phyloP scores from a whole-genome alignment of 2,888 invertebrate genomes.

The Ptychoptera albimana region DNA sequence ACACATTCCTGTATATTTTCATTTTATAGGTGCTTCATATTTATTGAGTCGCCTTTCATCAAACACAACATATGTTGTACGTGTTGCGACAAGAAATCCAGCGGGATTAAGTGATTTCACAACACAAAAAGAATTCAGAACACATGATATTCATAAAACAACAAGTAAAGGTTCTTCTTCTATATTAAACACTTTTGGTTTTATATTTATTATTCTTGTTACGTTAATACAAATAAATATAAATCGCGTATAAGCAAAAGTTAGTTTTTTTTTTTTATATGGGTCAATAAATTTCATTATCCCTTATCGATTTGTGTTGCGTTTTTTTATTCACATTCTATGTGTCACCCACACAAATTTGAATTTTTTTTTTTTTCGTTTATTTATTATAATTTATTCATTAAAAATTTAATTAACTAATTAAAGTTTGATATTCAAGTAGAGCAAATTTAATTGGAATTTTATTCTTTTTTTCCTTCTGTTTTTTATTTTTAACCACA shows the following conservation, averaged over 20 bases:
- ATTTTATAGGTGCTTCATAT: slow-evolving; percentile 37
- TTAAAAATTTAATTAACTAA: too few species aligned
- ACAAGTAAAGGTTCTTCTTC: not conserved
- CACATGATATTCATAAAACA: slow-evolving; percentile 8
- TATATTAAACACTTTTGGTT: not conserved
- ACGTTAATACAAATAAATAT: not conserved
- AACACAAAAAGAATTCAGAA: slow-evolving; percentile 23
- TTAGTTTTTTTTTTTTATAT: not conserved
- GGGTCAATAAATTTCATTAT: too few species aligned
- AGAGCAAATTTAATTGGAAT: too few species aligned
- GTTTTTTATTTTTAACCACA: too few species aligned
- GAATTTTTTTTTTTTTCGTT: too few species aligned
- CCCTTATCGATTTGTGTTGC: too few species aligned
- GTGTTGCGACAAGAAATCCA: slow-evolving; percentile 37
- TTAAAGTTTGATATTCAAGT: too few species aligned
- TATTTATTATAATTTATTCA: too few species aligned
- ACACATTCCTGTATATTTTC: too few species aligned
- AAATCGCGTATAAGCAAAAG: not conserved
- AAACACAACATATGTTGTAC: slow-evolving; percentile 35
- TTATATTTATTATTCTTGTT: not conserved
- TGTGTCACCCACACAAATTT: too few species aligned
- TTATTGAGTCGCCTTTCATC: slow-evolving; percentile 31
- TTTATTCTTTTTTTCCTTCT: too few species aligned
- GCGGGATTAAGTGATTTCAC: slow-evolving; percentile 35
- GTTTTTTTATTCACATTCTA: too few species aligned